A percentile compares a stretch with the other conserved stretches of the same genome.
Evolutionary conservation across 2,113 vertebrate genomes (phyloP).

Genomic region (Nycticebus coucang): DNA sequence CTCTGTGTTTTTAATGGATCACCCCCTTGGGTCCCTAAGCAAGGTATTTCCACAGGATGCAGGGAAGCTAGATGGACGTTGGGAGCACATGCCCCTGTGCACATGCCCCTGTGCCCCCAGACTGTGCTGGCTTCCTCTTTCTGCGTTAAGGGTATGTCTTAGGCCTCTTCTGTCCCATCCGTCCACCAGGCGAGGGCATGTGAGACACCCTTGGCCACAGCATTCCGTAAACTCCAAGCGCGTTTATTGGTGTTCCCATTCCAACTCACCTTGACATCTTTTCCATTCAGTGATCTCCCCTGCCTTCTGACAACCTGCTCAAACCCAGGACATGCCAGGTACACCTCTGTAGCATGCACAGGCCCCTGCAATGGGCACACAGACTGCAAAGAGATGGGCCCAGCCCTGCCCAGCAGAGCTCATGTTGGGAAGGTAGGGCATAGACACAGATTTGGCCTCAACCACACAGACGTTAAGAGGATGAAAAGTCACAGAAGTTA

Average conservation of each 20-base stretch:
- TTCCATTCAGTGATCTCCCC: neutral
- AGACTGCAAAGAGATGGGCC: neutral
- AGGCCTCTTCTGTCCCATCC: neutral
- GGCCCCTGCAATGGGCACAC: neutral
- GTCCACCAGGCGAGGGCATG: neutral
- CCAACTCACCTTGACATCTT: neutral
- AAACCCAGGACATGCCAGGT: neutral
- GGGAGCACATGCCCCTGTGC: rapidly evolving
- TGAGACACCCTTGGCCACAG: neutral
- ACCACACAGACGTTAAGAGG: neutral
- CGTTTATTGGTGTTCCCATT: neutral
- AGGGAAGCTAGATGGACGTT: neutral
- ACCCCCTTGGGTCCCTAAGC: neutral
- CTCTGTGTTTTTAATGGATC: neutral
- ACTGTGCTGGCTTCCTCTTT: neutral
- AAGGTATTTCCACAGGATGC: neutral
- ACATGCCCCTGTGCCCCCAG: rapidly evolving
- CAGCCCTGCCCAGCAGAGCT: neutral
- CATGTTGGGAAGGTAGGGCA: neutral
- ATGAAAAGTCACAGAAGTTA: neutral
- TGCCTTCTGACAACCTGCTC: neutral
- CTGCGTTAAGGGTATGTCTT: neutral
- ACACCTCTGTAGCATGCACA: neutral
- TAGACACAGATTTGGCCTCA: neutral
- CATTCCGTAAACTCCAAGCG: neutral